These are phyloP conservation scores for Piscicola geometra DNA, from an alignment of 2,888 invertebrate species.

Conservation along the genomic window DNA sequence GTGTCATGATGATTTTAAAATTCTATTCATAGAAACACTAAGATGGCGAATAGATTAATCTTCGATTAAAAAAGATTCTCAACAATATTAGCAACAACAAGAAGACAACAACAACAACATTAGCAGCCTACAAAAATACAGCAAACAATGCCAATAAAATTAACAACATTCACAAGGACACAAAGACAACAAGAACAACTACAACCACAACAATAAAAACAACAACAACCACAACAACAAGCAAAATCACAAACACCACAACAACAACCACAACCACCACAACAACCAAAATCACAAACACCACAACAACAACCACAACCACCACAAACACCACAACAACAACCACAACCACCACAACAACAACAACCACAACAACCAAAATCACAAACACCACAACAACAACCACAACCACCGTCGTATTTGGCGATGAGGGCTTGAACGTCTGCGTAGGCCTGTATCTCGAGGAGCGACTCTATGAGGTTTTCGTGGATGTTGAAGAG, in stretches of 20 bases:
- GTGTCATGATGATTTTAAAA: no score
- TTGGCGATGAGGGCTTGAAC: slow-evolving; percentile 85
- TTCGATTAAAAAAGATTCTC: no score
- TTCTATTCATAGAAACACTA: no score
- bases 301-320: no score
- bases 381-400: not conserved
- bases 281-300: not conserved
- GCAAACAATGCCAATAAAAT: not conserved
- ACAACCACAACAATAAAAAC: not conserved
- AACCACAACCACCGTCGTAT: slow-evolving; percentile 65
- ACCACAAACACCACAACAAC: not conserved
- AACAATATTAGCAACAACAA: not conserved
- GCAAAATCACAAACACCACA: no score
- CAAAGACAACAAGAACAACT: not conserved
- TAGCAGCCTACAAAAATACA: not conserved
- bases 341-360: not conserved
- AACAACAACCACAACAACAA: not conserved
- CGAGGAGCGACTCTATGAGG: slow-evolving; percentile 85
- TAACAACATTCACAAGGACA: not conserved
- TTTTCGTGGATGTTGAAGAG: slow-evolving; percentile 91
- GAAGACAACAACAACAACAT: slow-evolving; percentile 4
- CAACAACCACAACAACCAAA: not conserved
- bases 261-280: not conserved
- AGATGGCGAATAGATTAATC: no score
- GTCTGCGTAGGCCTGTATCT: slow-evolving; percentile 93